These are phyloP conservation scores for Terebella lapidaria DNA, from an alignment of 2,888 invertebrate genomes.

Conservation along the genomic window DNA sequence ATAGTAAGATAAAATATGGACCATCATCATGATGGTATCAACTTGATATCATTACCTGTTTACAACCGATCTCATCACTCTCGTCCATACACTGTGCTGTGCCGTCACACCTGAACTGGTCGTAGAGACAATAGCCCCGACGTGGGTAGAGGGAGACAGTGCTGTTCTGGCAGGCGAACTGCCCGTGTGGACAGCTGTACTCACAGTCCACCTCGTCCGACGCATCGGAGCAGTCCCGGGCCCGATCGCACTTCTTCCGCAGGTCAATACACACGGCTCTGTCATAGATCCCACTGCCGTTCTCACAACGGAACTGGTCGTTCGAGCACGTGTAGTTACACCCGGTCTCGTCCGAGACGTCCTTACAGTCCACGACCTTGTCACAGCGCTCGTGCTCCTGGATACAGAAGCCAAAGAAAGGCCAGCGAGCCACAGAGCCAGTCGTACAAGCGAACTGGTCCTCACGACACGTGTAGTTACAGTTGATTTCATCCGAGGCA, in stretches of 20 bases:
- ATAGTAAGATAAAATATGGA: no score
- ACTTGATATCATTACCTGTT: no score
- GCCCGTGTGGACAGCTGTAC: conserved; percentile 10
- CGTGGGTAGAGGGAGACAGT: not conserved
- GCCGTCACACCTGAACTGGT: conserved; percentile 19
- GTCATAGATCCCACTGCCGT: not conserved
- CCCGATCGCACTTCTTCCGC: conserved; percentile 12
- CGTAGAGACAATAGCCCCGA: conserved; percentile 4
- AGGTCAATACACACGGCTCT: conserved; percentile 9
- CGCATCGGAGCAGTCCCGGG: conserved; percentile 17
- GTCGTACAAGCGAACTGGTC: not conserved
- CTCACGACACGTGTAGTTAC: conserved; percentile 2
- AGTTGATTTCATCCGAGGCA: conserved; percentile 17
- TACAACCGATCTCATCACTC: conserved; percentile 17
- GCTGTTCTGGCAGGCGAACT: conserved; percentile 8
- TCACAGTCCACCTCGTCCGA: conserved; percentile 17
- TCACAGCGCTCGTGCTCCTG: conserved; percentile 12
- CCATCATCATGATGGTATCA: no score
- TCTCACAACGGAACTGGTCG: conserved; percentile 1
- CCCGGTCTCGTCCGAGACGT: conserved; percentile 11
- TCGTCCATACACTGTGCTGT: conserved; percentile 14
- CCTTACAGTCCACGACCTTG: conserved; percentile 13
- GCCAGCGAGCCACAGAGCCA: not conserved
- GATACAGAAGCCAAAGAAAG: not conserved
- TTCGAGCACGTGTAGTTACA: conserved; percentile 5